Conservation (phyloP, 2,888 invertebrate species). For the Macrophya annulata region DNA sequence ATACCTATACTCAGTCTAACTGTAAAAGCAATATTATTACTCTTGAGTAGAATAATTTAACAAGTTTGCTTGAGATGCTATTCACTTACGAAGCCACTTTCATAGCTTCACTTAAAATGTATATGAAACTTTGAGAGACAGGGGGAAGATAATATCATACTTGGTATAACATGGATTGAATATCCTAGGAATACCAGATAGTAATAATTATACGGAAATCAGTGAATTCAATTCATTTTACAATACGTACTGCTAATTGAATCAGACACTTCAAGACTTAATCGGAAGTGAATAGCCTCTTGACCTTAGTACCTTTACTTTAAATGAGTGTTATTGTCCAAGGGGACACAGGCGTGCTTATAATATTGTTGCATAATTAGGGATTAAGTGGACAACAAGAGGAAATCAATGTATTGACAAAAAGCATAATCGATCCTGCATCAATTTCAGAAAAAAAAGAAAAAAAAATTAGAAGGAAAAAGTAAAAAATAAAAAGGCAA, state of each 20-base stretch:
- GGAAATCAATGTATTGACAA: not conserved
- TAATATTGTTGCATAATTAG: constrained; percentile 1
- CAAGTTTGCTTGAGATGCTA: constrained; percentile 38
- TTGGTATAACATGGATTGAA: not conserved
- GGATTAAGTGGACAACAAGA: not conserved
- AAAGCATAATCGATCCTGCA: not conserved
- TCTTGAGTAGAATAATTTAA: constrained; percentile 21
- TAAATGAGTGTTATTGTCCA: not conserved
- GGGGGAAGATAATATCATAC: not conserved
- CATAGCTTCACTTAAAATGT: constrained; percentile 58
- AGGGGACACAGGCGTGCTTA: not conserved
- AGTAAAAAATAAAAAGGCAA: not conserved
- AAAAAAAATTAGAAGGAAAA: not conserved
- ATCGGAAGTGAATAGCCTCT: not conserved
- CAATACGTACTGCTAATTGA: not conserved
- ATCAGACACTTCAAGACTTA: not conserved
- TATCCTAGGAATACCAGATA: not conserved
- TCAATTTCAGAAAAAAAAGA: not conserved
- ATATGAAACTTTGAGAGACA: not conserved
- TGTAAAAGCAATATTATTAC: constrained; percentile 23
- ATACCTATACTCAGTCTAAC: not conserved
- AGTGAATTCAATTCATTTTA: not conserved
- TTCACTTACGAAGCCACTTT: constrained; percentile 21
- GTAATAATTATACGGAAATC: not conserved
- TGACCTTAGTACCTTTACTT: not conserved